phyloP scores from a whole-genome alignment of 2,888 invertebrate species.

The Cacoxenus indagator region DNA sequence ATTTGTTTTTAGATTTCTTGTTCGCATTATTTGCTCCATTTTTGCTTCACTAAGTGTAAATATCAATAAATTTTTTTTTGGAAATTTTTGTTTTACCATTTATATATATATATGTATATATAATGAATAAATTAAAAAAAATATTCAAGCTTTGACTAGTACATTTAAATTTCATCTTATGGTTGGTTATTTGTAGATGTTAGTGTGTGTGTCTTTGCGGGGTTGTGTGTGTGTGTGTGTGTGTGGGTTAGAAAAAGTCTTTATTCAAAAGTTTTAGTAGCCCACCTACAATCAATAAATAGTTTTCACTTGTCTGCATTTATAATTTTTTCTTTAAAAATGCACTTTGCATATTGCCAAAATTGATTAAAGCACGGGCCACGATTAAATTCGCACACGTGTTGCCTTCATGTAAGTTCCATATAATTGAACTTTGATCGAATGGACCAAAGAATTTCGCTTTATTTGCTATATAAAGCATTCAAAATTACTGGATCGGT shows the following conservation, averaged over 20 bases:
- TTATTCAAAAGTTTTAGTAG: no score
- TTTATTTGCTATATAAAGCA: no score
- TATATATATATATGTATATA: conserved; percentile 41
- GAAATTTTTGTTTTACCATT: conserved; percentile 41
- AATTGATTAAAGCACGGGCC: no score
- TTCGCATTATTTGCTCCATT: conserved; percentile 48
- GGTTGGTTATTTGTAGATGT: background rate
- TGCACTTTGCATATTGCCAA: no score
- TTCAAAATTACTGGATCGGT: no score
- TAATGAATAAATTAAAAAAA: conserved; percentile 64
- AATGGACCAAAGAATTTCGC: no score
- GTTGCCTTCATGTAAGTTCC: no score
- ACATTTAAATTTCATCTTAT: conserved; percentile 40
- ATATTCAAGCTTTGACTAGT: conserved; percentile 66
- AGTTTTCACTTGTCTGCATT: no score
- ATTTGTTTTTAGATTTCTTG: conserved; percentile 26
- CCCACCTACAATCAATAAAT: no score
- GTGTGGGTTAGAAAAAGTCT: background rate
- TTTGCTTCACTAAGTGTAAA: conserved; percentile 67
- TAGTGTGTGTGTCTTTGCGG: conserved; percentile 4
- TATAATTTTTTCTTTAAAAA: no score
- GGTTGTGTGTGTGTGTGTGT: conserved; percentile 20
- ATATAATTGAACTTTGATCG: no score
- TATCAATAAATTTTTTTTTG: conserved; percentile 57
- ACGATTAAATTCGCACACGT: no score